phyloP scores from a whole-genome alignment of 1,140 invertebrate genomes.

The Drosophila ambigua region DNA sequence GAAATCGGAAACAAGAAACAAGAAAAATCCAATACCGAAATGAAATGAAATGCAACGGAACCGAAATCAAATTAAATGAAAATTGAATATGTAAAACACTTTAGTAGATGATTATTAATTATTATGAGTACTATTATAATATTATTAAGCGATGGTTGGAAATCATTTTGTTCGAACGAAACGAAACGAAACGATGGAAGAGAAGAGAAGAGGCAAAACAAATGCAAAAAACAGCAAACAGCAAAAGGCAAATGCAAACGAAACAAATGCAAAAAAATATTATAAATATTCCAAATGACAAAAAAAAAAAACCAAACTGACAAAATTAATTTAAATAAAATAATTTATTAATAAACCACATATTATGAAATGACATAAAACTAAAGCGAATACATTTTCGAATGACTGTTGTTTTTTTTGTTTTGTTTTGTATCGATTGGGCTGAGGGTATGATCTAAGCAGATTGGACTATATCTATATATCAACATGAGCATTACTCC shows the following conservation, averaged over 20 bases:
- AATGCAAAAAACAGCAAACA: constrained; percentile 15
- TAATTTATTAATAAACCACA: constrained; percentile 82
- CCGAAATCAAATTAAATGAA: constrained; percentile 2
- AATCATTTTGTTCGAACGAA: constrained; percentile 60
- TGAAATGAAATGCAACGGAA: constrained; percentile 20
- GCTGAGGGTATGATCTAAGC: too few species aligned
- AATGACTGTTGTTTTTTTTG: too few species aligned
- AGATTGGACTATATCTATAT: too few species aligned
- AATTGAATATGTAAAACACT: constrained; percentile 59
- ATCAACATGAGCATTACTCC: too few species aligned
- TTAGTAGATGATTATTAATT: constrained; percentile 71
- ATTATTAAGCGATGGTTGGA: constrained; percentile 69
- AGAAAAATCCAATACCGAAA: constrained; percentile 3
- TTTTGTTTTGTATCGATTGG: too few species aligned
- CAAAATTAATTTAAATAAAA: constrained; percentile 79
- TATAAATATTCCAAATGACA: constrained; percentile 73
- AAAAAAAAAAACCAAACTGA: constrained; percentile 58
- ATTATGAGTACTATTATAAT: constrained; percentile 62
- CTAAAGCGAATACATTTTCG: constrained; percentile 3
- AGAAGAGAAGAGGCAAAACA: not conserved
- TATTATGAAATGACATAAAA: constrained; percentile 78
- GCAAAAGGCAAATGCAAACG: constrained; percentile 17
- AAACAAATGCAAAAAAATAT: constrained; percentile 57
- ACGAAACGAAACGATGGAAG: constrained; percentile 25
- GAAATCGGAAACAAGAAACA: constrained; percentile 14